Percentiles rank a stretch among this genome's conserved stretches.
Evolutionary conservation across 2,113 vertebrate genomes (phyloP).

Genomic region (Ammodytes dubius): DNA sequence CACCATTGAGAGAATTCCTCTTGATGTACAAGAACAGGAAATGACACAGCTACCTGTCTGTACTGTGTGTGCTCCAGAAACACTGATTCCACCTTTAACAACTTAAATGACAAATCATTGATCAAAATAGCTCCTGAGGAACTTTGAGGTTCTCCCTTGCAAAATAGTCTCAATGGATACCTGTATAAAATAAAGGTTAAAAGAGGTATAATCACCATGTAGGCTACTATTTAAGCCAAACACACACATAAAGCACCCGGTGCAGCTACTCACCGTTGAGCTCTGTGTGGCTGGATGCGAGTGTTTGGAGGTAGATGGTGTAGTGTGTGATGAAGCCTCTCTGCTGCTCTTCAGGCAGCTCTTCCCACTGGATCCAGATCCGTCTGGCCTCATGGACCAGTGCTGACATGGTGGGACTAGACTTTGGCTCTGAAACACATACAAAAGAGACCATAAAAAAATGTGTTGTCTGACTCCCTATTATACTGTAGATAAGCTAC

Average conservation of each 20-base stretch:
- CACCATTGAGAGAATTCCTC: not conserved
- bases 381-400: slow-evolving; percentile 18
- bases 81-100: no score
- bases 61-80: slow-evolving; percentile 29
- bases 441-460: not conserved
- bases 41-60: not conserved
- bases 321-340: slow-evolving; percentile 81
- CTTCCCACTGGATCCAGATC: slow-evolving; percentile 76
- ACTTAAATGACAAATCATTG: no score
- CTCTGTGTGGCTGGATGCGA: slow-evolving; percentile 33
- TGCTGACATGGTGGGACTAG: slow-evolving; percentile 66
- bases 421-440: slow-evolving; percentile 69
- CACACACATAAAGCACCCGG: not conserved
- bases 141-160: no score
- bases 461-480: not conserved
- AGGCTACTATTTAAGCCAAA: not conserved
- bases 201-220: not conserved
- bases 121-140: no score
- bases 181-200: no score
- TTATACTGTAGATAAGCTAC: not conserved
- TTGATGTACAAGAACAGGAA: slow-evolving; percentile 58
- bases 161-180: no score
- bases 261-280: slow-evolving; percentile 56
- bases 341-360: slow-evolving; percentile 64
- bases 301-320: slow-evolving; percentile 68